Evolutionary conservation across 2,113 vertebrate genomes (phyloP).

Genomic region (Eurypyga helias): DNA sequence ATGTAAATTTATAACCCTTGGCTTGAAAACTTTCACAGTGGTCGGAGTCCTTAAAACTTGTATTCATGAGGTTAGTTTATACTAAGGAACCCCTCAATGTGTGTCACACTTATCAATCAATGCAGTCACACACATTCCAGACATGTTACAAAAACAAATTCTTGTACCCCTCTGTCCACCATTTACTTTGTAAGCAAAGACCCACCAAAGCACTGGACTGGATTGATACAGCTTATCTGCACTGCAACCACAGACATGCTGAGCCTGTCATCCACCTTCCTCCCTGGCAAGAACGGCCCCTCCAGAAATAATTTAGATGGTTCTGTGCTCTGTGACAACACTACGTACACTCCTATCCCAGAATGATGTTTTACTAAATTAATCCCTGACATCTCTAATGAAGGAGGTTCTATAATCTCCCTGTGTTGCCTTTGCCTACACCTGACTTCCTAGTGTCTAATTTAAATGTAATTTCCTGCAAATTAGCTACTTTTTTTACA

Average conservation of each 20-base stretch:
- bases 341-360: neutral
- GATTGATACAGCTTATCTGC: neutral
- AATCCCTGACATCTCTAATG: neutral
- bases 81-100: neutral
- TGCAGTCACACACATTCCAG: neutral
- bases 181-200: neutral
- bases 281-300: neutral
- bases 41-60: neutral
- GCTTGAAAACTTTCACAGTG: neutral
- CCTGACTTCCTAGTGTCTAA: slow-evolving; percentile 20
- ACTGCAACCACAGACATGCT: neutral
- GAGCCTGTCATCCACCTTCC: neutral
- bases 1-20: neutral
- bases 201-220: neutral
- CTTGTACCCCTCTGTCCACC: neutral
- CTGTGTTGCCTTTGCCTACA: neutral
- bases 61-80: neutral
- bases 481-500: slow-evolving; percentile 26
- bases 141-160: neutral
- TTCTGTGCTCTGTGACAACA: neutral
- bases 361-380: slow-evolving; percentile 3
- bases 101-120: neutral
- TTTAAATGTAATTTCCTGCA: slow-evolving; percentile 40
- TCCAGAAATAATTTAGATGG: neutral
- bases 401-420: neutral